Conservation (phyloP, 2,797 vertebrate species). For the Xyrichtys novacula region DNA sequence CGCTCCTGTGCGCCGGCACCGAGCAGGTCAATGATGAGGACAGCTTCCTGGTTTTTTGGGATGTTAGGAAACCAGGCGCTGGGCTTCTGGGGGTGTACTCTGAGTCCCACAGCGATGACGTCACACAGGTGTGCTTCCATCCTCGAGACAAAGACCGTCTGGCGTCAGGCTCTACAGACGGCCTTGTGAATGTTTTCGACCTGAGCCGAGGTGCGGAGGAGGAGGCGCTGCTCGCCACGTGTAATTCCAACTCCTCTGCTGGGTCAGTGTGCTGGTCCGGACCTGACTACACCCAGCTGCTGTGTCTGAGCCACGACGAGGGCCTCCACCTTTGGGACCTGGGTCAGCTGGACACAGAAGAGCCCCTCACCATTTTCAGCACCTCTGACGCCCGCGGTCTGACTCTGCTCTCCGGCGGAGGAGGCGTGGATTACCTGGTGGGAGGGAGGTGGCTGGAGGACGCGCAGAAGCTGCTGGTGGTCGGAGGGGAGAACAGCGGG, state of each 20-base stretch:
- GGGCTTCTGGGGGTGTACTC: slow-evolving; percentile 91
- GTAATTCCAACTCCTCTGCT: slow-evolving; percentile 90
- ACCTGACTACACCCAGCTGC: slow-evolving; percentile 66
- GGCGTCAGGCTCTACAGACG: slow-evolving; percentile 90
- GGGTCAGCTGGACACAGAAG: slow-evolving; percentile 86
- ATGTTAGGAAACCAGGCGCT: slow-evolving; percentile 74
- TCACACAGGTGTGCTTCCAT: slow-evolving; percentile 94
- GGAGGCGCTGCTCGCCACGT: slow-evolving; percentile 90
- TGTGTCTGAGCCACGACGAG: slow-evolving; percentile 88
- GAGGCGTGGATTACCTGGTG: slow-evolving; percentile 88
- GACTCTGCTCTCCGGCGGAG: slow-evolving; percentile 38
- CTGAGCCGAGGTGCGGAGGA: slow-evolving; percentile 89
- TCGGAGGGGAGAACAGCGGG: slow-evolving; percentile 87
- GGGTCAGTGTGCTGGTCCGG: slow-evolving; percentile 88
- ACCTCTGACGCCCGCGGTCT: slow-evolving; percentile 83
- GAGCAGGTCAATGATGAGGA: slow-evolving; percentile 90
- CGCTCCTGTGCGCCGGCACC: slow-evolving; percentile 91
- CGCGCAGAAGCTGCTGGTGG: slow-evolving; percentile 84
- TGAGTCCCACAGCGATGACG: slow-evolving; percentile 94
- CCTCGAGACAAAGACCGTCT: slow-evolving; percentile 86
- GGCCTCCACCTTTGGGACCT: slow-evolving; percentile 95
- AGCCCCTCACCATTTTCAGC: slow-evolving; percentile 84
- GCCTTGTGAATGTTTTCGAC: slow-evolving; percentile 95
- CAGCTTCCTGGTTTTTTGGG: slow-evolving; percentile 94
- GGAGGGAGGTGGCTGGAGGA: slow-evolving; percentile 89